These are phyloP conservation scores for Ictalurus punctatus DNA, from an alignment of 2,113 vertebrate species.

Conservation along the genomic window DNA sequence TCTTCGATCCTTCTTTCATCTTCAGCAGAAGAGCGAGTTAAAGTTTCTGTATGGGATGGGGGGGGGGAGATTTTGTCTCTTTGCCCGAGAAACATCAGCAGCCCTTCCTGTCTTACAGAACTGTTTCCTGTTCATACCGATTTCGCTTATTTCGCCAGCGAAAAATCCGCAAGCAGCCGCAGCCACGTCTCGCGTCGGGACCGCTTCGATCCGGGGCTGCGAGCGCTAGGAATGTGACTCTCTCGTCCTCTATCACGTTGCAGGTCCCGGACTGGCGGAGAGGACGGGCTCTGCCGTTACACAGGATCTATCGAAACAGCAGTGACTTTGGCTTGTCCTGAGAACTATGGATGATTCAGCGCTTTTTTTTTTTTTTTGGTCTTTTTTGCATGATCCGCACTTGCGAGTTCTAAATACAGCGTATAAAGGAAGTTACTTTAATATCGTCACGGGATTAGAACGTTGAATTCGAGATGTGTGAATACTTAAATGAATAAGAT, in stretches of 20 bases:
- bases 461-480: neutral
- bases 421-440: neutral
- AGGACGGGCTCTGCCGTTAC: slow-evolving; percentile 39
- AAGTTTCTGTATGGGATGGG: neutral
- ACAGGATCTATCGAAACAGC: slow-evolving; percentile 7
- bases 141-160: slow-evolving; percentile 18
- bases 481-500: neutral
- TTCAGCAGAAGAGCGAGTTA: neutral
- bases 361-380: neutral
- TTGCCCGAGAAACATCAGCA: slow-evolving; percentile 2
- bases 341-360: slow-evolving; percentile 30
- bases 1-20: neutral
- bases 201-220: neutral
- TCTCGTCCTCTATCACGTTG: slow-evolving; percentile 26
- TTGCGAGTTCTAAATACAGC: neutral
- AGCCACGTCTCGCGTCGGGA: neutral
- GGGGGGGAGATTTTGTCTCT: neutral
- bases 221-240: slow-evolving; percentile 42
- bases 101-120: slow-evolving; percentile 39
- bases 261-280: slow-evolving; percentile 13
- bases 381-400: neutral
- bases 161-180: slow-evolving; percentile 7
- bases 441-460: neutral
- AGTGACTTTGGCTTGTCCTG: slow-evolving; percentile 27
- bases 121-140: slow-evolving; percentile 35